These are phyloP conservation scores for Zygogramma bicolorata DNA, from an alignment of 2,888 invertebrate genomes.

Conservation along the genomic window DNA sequence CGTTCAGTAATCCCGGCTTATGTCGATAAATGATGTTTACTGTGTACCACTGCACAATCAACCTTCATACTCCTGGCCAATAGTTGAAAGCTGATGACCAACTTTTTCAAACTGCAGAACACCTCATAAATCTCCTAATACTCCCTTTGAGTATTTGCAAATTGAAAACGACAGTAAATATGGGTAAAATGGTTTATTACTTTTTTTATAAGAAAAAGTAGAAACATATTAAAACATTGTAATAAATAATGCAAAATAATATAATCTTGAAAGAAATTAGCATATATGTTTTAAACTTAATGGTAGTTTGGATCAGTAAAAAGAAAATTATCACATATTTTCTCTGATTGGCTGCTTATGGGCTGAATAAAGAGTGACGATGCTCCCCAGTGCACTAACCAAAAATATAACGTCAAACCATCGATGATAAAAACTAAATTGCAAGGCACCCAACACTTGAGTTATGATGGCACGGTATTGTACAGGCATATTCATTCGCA, in stretches of 20 bases:
- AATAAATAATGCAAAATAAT: background rate
- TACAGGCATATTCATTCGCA: conserved; percentile 99
- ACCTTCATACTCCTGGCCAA: too few relatives aligned
- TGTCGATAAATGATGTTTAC: too few relatives aligned
- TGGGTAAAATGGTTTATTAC: background rate
- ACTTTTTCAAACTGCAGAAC: too few relatives aligned
- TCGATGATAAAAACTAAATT: conserved; percentile 98
- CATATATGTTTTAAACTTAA: background rate
- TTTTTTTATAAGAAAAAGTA: background rate
- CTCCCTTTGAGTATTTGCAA: too few relatives aligned
- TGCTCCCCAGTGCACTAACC: conserved; percentile 95
- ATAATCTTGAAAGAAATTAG: background rate
- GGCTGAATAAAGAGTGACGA: conserved; percentile 94
- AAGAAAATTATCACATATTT: conserved; percentile 48
- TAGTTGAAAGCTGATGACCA: too few relatives aligned
- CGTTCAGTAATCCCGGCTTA: too few relatives aligned
- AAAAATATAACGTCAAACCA: conserved; percentile 99
- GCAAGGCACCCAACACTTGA: conserved; percentile 94
- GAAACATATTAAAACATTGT: background rate
- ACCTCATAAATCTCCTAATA: too few relatives aligned
- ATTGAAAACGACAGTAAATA: background rate
- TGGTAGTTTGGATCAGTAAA: background rate
- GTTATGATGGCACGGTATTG: conserved; percentile 95
- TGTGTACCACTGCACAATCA: too few relatives aligned
- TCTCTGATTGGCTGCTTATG: conserved; percentile 76